These are phyloP conservation scores for Pedetes capensis DNA, from an alignment of 2,113 vertebrate species.

Conservation along the genomic window DNA sequence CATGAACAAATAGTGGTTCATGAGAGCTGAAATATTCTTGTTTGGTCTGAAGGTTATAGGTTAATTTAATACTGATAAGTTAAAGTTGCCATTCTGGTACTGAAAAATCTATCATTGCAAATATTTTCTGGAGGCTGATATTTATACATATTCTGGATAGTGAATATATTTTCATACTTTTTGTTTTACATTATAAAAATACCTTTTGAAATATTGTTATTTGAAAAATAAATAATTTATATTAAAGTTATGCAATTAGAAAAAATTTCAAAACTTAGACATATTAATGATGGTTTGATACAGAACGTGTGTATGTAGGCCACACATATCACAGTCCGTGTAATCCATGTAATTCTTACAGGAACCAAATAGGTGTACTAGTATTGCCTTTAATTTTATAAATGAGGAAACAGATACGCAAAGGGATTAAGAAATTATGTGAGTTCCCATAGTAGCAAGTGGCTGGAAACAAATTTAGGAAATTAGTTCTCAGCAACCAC, in stretches of 20 bases:
- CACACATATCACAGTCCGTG: too few species aligned
- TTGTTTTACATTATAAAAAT: not conserved
- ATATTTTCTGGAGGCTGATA: not conserved
- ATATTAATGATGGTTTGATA: not conserved
- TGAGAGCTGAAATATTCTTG: not conserved
- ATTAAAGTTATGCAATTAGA: not conserved
- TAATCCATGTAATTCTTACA: not conserved
- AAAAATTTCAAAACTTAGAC: too few species aligned
- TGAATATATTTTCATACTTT: not conserved
- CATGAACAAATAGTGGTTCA: not conserved
- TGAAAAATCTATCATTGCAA: not conserved
- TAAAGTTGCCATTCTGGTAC: not conserved
- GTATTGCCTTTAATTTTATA: too few species aligned
- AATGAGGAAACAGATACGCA: not conserved
- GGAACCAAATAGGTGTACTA: not conserved
- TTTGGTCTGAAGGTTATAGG: not conserved
- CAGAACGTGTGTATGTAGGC: not conserved
- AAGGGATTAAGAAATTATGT: not conserved
- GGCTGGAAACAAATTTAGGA: not conserved
- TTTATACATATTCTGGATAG: not conserved
- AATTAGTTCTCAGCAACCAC: too few species aligned
- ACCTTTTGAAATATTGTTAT: not conserved
- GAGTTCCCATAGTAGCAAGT: not conserved
- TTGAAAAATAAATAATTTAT: not conserved
- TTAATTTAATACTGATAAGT: not conserved